Base-by-base conservation (phyloP, 2,797 vertebrate species). In the Eremophila alpestris region DNA sequence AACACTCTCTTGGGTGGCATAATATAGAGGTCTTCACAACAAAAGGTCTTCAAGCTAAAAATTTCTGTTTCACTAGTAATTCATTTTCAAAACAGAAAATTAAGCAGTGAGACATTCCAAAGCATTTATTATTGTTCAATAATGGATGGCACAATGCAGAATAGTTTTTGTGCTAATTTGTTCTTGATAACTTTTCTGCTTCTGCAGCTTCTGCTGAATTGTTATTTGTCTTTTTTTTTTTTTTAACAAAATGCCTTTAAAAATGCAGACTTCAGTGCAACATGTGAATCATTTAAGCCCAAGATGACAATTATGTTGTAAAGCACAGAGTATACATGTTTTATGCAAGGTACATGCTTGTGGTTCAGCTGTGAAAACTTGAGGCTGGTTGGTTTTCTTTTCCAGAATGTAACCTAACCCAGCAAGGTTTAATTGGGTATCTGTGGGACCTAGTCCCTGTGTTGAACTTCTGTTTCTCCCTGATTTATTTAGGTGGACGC, bases 1-100 rank as follows among this genome's bases (percentile, higher is more conserved):
- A 89, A 29, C 38, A 46, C 45, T 56, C 54, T 69, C 68, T 84
- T 38, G 64, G 45, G 52, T 67, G 38, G 49, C 34, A 89, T 93
- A 85, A 64, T 52, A 70, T 3, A 32, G 49, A 87, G 10, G 16
- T 77, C 70, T 87, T 90, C 67, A 63, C 16, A 70, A 59, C 18
- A 74, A 45, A 74, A n/a, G 8, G 14, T 79, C 13, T 67, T 27
- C 40, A 77, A 74, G 56, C 7, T 87, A 56, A 92, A 89, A 82
- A 58, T 45, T 16, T 80, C 48, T 60, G 14, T 86, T 94, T 70
- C 46, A 83, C 59, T 87, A 79, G 56, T 77, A 90, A 87, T 79
- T 92, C 2, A 34, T 74, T 94, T 95, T 93, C 46, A 62, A 83
- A 97, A 77, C 30, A 89, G 36, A 30, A 52, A 81, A 92, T 89